These are phyloP conservation scores for Metallyticus violacea DNA, from an alignment of 2,888 invertebrate species.

Conservation along the genomic window DNA sequence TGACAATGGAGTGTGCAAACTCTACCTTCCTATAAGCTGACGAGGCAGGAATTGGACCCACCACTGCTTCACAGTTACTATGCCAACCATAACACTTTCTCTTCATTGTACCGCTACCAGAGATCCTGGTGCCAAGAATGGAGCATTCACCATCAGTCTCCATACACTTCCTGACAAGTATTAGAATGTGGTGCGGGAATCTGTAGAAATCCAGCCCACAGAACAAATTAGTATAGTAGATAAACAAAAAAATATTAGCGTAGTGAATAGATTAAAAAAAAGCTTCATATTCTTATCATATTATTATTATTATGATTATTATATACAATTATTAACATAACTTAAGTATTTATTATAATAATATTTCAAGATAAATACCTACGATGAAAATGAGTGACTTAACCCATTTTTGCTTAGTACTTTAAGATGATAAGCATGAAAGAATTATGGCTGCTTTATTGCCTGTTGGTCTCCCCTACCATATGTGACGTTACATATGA, in stretches of 20 bases:
- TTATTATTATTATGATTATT: constrained; percentile 31
- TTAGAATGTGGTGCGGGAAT: constrained; percentile 27
- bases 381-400: constrained; percentile 22
- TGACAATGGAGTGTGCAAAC: background rate
- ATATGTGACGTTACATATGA: constrained; percentile 14
- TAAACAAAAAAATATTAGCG: constrained; percentile 17
- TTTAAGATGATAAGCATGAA: constrained; percentile 22
- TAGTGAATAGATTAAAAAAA: constrained; percentile 28
- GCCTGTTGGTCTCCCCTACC: constrained; percentile 31
- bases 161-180: constrained; percentile 35
- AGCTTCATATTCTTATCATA: constrained; percentile 36
- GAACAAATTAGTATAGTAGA: constrained; percentile 15
- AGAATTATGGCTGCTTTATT: constrained; percentile 11
- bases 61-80: background rate
- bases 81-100: background rate
- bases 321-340: constrained; percentile 35
- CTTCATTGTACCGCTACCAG: constrained; percentile 1
- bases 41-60: background rate
- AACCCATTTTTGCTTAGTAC: constrained; percentile 29
- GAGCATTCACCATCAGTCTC: constrained; percentile 18
- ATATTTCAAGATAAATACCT: constrained; percentile 31
- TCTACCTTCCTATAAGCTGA: background rate
- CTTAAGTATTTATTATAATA: constrained; percentile 35
- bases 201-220: constrained; percentile 10
- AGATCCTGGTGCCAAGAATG: constrained; percentile 1